These are phyloP conservation scores for Piaya cayana DNA, from an alignment of 2,113 vertebrate species.

Conservation along the genomic window DNA sequence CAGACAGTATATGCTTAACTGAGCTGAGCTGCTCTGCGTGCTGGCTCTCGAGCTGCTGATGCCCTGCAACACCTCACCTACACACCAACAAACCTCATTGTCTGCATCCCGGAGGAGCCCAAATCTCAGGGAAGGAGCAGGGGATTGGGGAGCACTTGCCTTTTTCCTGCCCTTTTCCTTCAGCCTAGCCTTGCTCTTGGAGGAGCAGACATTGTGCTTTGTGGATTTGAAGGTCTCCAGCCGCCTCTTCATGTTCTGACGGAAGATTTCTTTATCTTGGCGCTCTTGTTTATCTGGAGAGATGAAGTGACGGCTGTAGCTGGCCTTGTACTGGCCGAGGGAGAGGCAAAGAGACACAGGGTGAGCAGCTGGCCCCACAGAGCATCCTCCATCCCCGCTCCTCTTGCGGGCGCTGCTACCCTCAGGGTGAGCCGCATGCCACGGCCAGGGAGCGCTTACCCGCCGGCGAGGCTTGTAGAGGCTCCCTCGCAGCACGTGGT, in stretches of 20 bases:
- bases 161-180: constrained; percentile 92
- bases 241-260: constrained; percentile 95
- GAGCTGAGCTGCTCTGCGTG: rapidly evolving
- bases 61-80: background rate
- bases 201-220: constrained; percentile 79
- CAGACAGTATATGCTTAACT: background rate
- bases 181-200: constrained; percentile 84
- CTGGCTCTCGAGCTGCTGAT: background rate
- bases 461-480: constrained; percentile 92
- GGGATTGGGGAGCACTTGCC: constrained; percentile 62
- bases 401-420: background rate
- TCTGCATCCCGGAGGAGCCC: background rate
- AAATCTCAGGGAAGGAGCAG: background rate
- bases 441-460: constrained; percentile 56
- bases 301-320: constrained; percentile 97
- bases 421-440: background rate
- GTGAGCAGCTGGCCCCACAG: constrained; percentile 21
- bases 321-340: constrained; percentile 88
- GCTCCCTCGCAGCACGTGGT: constrained; percentile 90
- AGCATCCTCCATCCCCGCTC: constrained; percentile 24
- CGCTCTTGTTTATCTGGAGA: constrained; percentile 88
- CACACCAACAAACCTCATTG: background rate
- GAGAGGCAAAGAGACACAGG: constrained; percentile 68
- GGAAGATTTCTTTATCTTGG: constrained; percentile 94
- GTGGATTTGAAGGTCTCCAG: constrained; percentile 94